Base-by-base conservation (phyloP, 2,888 invertebrate species). In the Craniophora ligustri region DNA sequence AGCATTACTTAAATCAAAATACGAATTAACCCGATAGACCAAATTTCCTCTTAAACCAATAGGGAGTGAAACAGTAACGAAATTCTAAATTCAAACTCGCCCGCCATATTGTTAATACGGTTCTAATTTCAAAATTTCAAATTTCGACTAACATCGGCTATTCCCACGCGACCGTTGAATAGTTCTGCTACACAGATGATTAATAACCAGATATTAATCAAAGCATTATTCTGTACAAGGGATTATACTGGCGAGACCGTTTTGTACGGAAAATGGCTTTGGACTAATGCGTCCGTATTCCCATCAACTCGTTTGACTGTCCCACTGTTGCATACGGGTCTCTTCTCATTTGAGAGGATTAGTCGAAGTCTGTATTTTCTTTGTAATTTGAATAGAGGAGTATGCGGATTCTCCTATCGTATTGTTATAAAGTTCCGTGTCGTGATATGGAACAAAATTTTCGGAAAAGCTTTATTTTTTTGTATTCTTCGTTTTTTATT, bases 191-290 rank as follows among this genome's bases (percentile, higher is more conserved):
- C 79, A 78, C 84, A 79, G 80, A 86, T 88, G 88, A 89, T 86
- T 87, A 87, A 87, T 87, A 84, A 78, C 84, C 78, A 77, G 83
- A 78, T 87, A 89, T 88, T 88, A 88, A 87, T 87, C 88, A 88
- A 79, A 80, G 81, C 82, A 86, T 87, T 86, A 86, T 86, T 81
- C 79, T 75, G 80, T 35, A 19, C 8, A 28, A 26, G 21, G 68
- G 62, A 67, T 65, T 62, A 62, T 56, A 46, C 55, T 44, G 63
- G 38, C 31, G 38, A 35, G 42, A 49, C 18, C 49, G 23, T 63
- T 62, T 68, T 62, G 63, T 55, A 46, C 48, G 21, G 34, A 53
- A 21, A 34, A 45, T 38, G 49, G 63, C 44, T 54, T 48, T 36
- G 46, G 56, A 28, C 56, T 49, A 44, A 36, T 54, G 46, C 30